A percentile compares a stretch with the other conserved stretches of the same genome.
Conservation (phyloP, 2,797 vertebrate species). For the Acanthopagrus latus region DNA sequence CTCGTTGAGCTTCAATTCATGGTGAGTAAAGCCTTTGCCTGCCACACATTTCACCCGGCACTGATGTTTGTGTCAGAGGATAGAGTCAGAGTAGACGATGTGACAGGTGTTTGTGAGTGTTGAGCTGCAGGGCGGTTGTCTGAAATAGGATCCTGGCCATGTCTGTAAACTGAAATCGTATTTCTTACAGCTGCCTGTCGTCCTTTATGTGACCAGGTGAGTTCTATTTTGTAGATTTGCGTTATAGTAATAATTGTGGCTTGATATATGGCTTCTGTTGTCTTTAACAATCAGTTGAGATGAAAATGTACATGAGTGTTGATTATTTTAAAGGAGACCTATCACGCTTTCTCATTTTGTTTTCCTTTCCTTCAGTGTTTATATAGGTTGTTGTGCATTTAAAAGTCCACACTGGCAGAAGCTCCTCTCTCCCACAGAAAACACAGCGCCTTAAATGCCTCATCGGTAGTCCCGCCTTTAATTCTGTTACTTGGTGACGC, state of each 20-base stretch:
- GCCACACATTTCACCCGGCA: slow-evolving; percentile 3
- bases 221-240: neutral
- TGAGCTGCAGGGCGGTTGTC: slow-evolving; percentile 22
- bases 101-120: slow-evolving; percentile 25
- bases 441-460: too few relatives aligned
- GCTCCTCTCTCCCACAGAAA: too few relatives aligned
- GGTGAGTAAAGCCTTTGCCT: slow-evolving; percentile 47
- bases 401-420: too few relatives aligned
- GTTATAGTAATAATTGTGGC: neutral
- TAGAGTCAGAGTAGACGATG: neutral
- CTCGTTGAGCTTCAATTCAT: slow-evolving; percentile 12
- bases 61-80: slow-evolving; percentile 46
- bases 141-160: slow-evolving; percentile 3
- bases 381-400: too few relatives aligned
- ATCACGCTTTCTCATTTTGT: too few relatives aligned
- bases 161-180: slow-evolving; percentile 11
- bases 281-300: neutral
- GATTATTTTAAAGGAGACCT: neutral
- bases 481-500: too few relatives aligned
- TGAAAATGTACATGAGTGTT: neutral
- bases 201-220: neutral
- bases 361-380: too few relatives aligned
- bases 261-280: neutral
- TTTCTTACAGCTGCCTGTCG: neutral
- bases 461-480: too few relatives aligned